These are phyloP conservation scores for Orthosia gracilis DNA, from an alignment of 2,888 invertebrate genomes.

Conservation along the genomic window DNA sequence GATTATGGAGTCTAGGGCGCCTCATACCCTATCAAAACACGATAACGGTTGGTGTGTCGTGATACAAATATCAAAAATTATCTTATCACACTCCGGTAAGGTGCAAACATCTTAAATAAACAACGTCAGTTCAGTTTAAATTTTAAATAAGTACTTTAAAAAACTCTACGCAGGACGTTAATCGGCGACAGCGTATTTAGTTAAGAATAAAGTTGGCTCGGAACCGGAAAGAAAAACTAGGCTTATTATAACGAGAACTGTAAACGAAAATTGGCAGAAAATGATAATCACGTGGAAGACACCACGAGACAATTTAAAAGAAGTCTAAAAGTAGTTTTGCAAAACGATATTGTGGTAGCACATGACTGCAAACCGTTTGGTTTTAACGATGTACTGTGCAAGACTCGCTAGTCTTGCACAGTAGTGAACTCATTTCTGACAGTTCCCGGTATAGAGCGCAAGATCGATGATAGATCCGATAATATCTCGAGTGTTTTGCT, in stretches of 20 bases:
- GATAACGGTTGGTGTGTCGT: conserved; percentile 78
- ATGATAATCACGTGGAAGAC: conserved; percentile 62
- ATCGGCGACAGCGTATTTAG: conserved; percentile 64
- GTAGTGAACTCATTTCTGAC: conserved; percentile 54
- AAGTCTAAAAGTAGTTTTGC: conserved; percentile 47
- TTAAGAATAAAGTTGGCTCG: conserved; percentile 69
- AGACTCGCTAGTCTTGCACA: conserved; percentile 20
- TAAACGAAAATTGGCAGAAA: conserved; percentile 70
- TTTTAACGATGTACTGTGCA: conserved; percentile 31
- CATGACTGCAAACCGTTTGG: conserved; percentile 35
- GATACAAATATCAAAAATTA: conserved; percentile 84
- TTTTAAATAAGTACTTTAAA: conserved; percentile 60
- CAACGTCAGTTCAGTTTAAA: conserved; percentile 67
- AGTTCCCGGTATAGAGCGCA: conserved; percentile 57
- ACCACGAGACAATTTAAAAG: conserved; percentile 55
- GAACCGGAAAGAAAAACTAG: conserved; percentile 64
- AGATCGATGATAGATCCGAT: conserved; percentile 73
- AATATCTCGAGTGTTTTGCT: conserved; percentile 77
- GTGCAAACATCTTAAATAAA: conserved; percentile 84
- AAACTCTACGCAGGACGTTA: conserved; percentile 67
- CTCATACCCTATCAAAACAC: conserved; percentile 76
- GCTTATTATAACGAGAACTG: conserved; percentile 55
- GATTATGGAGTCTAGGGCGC: conserved; percentile 76
- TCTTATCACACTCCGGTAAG: conserved; percentile 82
- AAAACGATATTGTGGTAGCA: conserved; percentile 43